phyloP scores from a whole-genome alignment of 2,888 invertebrate species.

The Pyrgus malvae region DNA sequence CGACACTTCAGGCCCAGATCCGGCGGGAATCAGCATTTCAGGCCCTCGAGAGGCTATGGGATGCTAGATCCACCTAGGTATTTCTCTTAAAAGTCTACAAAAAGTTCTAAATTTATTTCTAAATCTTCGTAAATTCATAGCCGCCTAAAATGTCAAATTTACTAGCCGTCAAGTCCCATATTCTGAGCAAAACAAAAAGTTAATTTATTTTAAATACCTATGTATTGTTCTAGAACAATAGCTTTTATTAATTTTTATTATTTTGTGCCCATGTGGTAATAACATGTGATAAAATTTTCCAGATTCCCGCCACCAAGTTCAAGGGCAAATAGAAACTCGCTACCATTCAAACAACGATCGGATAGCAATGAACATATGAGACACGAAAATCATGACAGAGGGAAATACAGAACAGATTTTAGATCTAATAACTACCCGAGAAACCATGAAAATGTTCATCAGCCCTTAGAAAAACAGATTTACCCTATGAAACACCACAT shows the following conservation, averaged over 20 bases:
- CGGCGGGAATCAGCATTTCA: slow-evolving; percentile 56
- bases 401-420: slow-evolving; percentile 44
- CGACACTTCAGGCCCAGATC: slow-evolving; percentile 67
- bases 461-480: slow-evolving; percentile 40
- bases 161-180: background rate
- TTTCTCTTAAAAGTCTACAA: slow-evolving; percentile 29
- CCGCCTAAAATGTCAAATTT: slow-evolving; percentile 25
- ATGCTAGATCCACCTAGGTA: slow-evolving; percentile 55
- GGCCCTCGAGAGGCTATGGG: slow-evolving; percentile 51
- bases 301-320: slow-evolving; percentile 57
- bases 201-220: background rate
- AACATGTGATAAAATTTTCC: slow-evolving; percentile 36
- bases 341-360: slow-evolving; percentile 41
- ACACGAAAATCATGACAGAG: slow-evolving; percentile 48
- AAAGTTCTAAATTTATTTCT: slow-evolving; percentile 33
- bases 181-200: background rate
- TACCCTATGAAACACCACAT: slow-evolving; percentile 29
- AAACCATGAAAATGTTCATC: slow-evolving; percentile 45
- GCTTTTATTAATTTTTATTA: too few species aligned
- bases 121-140: slow-evolving; percentile 4
- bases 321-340: slow-evolving; percentile 44
- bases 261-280: too few species aligned
- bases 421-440: slow-evolving; percentile 42
- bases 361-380: slow-evolving; percentile 40
- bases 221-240: too few species aligned